phyloP scores from a whole-genome alignment of 2,888 invertebrate genomes.

The Heteromurus nitidus region DNA sequence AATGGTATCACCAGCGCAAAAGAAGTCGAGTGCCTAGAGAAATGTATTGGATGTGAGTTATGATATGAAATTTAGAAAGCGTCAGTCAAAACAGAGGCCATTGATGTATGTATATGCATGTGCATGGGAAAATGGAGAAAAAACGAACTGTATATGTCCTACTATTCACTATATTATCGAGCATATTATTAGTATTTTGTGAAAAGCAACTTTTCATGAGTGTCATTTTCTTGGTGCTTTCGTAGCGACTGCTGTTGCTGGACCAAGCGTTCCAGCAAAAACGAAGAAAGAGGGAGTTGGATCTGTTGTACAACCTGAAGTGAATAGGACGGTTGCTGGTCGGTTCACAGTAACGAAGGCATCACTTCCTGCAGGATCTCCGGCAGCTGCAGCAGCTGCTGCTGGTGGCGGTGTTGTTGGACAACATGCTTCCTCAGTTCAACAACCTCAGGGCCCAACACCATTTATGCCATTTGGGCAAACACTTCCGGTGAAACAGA shows the following conservation, averaged over 20 bases:
- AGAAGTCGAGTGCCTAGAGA: no score
- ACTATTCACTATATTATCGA: no score
- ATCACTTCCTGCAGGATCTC: conserved; percentile 76
- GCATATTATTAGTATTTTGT: no score
- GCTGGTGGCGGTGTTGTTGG: conserved; percentile 9
- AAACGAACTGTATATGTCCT: no score
- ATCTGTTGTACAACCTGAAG: conserved; percentile 64
- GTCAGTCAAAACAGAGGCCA: no score
- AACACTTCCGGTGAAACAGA: conserved; percentile 17
- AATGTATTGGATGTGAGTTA: no score
- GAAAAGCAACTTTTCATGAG: no score
- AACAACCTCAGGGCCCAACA: conserved; percentile 63
- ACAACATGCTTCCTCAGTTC: conserved; percentile 16
- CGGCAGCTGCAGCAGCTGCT: conserved; percentile 70
- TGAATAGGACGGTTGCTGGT: conserved; percentile 63
- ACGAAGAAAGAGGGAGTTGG: conserved; percentile 65
- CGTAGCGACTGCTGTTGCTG: conserved; percentile 30
- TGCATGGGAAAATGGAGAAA: not conserved
- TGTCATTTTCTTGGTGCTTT: not conserved
- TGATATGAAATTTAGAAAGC: no score
- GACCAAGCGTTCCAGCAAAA: conserved; percentile 46
- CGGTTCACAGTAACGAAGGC: conserved; percentile 71
- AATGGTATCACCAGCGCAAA: no score
- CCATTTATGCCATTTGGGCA: conserved; percentile 59
- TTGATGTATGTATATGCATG: no score